These are phyloP conservation scores for Cremastobaeus sp. DNA, from an alignment of 2,888 invertebrate genomes.

Conservation along the genomic window DNA sequence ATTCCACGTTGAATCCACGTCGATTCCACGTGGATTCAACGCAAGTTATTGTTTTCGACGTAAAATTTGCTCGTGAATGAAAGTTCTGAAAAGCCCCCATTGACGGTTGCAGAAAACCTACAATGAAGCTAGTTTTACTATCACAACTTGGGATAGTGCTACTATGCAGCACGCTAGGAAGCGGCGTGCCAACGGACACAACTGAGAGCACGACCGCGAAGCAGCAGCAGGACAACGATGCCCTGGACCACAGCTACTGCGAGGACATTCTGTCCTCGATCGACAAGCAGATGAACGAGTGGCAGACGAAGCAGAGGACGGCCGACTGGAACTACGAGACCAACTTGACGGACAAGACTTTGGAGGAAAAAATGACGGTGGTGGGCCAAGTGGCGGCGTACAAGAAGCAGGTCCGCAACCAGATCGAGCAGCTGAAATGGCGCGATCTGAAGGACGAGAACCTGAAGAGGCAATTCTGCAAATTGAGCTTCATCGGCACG, in stretches of 20 bases:
- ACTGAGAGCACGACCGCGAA: background rate
- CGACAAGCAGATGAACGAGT: conserved; percentile 79
- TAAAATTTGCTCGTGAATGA: too few species aligned
- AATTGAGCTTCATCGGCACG: conserved; percentile 85
- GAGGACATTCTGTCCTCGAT: conserved; percentile 39
- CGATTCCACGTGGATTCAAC: too few species aligned
- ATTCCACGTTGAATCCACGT: too few species aligned
- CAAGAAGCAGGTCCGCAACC: conserved; percentile 83
- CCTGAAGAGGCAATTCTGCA: conserved; percentile 86
- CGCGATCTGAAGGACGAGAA: conserved; percentile 84
- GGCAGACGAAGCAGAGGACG: conserved; percentile 81
- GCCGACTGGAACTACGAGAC: conserved; percentile 88
- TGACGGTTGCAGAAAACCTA: background rate
- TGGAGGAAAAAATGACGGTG: conserved; percentile 80
- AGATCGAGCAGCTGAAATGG: conserved; percentile 86
- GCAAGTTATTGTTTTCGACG: too few species aligned
- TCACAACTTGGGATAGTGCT: background rate
- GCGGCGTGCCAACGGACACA: background rate
- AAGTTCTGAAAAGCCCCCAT: too few species aligned
- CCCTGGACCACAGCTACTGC: conserved; percentile 39
- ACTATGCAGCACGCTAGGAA: background rate
- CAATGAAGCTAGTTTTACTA: conserved; percentile 10
- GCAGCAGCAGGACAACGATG: background rate
- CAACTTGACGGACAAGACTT: conserved; percentile 86
- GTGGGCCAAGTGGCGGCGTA: conserved; percentile 79